These are phyloP conservation scores for Idaea straminata DNA, from an alignment of 2,888 invertebrate genomes.

Conservation along the genomic window DNA sequence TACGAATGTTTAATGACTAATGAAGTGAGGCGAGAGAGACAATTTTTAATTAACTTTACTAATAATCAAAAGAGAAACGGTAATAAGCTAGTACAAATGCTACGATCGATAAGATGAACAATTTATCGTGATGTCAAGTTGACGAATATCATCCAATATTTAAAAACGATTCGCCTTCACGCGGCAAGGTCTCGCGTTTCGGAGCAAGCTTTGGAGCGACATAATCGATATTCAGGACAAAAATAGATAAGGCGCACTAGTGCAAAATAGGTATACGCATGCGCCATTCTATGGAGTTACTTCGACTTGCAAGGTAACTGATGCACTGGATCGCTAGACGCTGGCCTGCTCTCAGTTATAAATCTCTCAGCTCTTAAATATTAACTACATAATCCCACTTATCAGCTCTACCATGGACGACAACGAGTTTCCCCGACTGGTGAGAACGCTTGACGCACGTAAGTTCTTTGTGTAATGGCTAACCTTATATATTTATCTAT, in stretches of 20 bases:
- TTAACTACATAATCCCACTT: background rate
- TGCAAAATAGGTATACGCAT: slow-evolving; percentile 2
- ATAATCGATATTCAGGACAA: slow-evolving; percentile 14
- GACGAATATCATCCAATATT: background rate
- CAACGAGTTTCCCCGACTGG: background rate
- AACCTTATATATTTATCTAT: background rate
- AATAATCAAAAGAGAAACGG: no score
- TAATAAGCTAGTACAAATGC: background rate
- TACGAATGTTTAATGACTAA: no score
- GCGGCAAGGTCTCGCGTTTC: background rate
- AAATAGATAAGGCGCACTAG: slow-evolving; percentile 11
- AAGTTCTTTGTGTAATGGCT: slow-evolving; percentile 1
- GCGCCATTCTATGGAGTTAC: background rate
- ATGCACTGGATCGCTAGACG: background rate
- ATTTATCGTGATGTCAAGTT: background rate
- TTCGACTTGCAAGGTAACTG: background rate
- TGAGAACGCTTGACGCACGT: slow-evolving; percentile 9
- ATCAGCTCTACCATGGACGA: background rate
- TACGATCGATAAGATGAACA: background rate
- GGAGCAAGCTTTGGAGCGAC: background rate
- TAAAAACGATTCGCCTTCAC: background rate
- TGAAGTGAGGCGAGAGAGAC: no score
- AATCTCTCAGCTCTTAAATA: background rate
- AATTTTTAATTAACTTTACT: no score
- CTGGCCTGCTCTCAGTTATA: background rate